phyloP scores from a whole-genome alignment of 1,140 invertebrate species.

The Harpegnathos saltator region DNA sequence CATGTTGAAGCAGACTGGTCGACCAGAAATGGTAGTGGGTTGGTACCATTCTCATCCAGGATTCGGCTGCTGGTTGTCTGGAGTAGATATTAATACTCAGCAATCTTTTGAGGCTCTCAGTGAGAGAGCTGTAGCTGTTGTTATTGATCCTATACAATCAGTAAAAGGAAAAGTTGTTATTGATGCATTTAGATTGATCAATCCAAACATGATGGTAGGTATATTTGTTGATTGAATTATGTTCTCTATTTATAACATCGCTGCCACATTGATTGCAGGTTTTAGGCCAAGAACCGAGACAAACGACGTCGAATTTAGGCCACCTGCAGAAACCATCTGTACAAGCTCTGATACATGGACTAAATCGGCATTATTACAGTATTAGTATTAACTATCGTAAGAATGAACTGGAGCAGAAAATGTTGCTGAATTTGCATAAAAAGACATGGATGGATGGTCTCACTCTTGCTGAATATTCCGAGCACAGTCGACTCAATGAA shows the following conservation, averaged over 20 bases:
- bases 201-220: conserved; percentile 98
- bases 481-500: conserved; percentile 97
- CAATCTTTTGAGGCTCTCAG: conserved; percentile 99
- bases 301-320: conserved; percentile 99
- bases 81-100: conserved; percentile 99
- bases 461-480: conserved; percentile 96
- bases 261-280: conserved; percentile 84
- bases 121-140: conserved; percentile 99
- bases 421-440: conserved; percentile 99
- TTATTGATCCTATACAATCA: conserved; percentile 99
- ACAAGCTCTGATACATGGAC: conserved; percentile 99
- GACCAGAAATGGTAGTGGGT: conserved; percentile 99
- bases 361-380: conserved; percentile 99
- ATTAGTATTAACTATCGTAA: conserved; percentile 99
- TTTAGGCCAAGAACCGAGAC: conserved; percentile 98
- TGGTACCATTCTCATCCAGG: conserved; percentile 99
- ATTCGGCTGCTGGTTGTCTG: conserved; percentile 99
- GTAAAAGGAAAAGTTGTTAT: conserved; percentile 99
- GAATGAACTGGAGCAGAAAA: conserved; percentile 99
- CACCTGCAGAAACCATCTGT: conserved; percentile 99
- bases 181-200: conserved; percentile 98
- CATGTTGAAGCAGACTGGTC: conserved; percentile 99
- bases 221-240: conserved; percentile 15
- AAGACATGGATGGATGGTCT: conserved; percentile 99
- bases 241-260: background rate